Evolutionary conservation across 2,888 invertebrate genomes (phyloP).

Genomic region (Cantharis lateralis): DNA sequence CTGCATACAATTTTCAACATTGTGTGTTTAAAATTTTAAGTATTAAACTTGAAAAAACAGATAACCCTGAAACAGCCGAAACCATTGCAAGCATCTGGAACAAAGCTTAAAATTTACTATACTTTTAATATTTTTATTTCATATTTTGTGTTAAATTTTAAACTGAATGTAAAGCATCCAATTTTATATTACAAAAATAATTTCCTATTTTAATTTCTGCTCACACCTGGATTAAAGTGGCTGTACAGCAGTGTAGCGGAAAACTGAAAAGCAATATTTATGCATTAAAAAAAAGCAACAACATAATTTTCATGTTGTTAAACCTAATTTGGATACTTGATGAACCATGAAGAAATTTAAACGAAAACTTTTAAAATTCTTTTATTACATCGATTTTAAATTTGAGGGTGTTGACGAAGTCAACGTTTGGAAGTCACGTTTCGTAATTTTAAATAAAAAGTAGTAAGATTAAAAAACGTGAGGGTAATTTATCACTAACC

Average conservation of each 20-base stretch:
- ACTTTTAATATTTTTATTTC: background rate
- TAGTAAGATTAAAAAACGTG: slow-evolving; percentile 8
- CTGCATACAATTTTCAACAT: background rate
- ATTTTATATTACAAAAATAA: background rate
- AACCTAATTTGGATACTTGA: background rate
- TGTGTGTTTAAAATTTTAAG: background rate
- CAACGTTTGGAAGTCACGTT: slow-evolving; percentile 9
- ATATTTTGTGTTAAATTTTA: background rate
- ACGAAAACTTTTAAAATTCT: slow-evolving; percentile 2
- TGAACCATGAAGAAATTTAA: background rate
- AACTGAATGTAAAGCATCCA: background rate
- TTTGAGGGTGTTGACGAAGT: slow-evolving; percentile 12
- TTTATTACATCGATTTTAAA: slow-evolving; percentile 5
- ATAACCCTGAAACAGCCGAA: background rate
- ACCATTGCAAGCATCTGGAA: background rate
- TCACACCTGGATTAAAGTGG: background rate
- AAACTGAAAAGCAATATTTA: background rate
- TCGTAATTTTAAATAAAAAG: slow-evolving; percentile 13
- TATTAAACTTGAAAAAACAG: background rate
- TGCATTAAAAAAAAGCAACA: background rate
- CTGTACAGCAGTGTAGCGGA: background rate
- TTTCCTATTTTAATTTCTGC: background rate
- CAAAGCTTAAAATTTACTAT: background rate
- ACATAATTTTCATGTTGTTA: background rate
- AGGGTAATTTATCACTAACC: slow-evolving; percentile 5